These are phyloP conservation scores for Brachionus asplanchnoidis DNA, from an alignment of 1,140 invertebrate species.

Conservation along the genomic window DNA sequence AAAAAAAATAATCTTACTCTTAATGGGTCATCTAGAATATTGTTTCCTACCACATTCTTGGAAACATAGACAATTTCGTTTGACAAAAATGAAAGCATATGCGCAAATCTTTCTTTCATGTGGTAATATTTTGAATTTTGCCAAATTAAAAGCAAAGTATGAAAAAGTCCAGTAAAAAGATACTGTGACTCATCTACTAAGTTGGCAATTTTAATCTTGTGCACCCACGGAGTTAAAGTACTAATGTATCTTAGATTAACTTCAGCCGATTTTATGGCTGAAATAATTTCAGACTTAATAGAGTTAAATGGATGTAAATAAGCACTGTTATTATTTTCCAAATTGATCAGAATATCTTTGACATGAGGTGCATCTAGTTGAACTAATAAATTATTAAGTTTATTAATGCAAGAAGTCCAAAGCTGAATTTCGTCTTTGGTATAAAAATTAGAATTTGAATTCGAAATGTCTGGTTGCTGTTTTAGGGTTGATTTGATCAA, in stretches of 20 bases:
- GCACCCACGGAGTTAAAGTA: constrained; percentile 51
- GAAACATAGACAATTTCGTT: constrained; percentile 56
- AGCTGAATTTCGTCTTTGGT: constrained; percentile 53
- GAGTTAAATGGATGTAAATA: constrained; percentile 53
- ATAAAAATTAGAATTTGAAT: constrained; percentile 48
- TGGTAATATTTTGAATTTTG: constrained; percentile 55
- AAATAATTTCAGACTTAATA: constrained; percentile 52
- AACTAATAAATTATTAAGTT: constrained; percentile 51
- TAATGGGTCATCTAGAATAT: constrained; percentile 53
- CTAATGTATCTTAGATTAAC: constrained; percentile 51
- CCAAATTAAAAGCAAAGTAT: constrained; percentile 53
- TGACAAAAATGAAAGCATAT: constrained; percentile 52
- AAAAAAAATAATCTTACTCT: constrained; percentile 45
- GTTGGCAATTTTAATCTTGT: constrained; percentile 48
- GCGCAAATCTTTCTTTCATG: constrained; percentile 53
- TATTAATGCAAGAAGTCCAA: constrained; percentile 52
- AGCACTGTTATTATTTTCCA: constrained; percentile 53
- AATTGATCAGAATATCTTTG: constrained; percentile 53
- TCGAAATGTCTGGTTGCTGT: constrained; percentile 34
- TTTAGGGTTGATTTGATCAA: constrained; percentile 50
- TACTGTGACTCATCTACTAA: constrained; percentile 49
- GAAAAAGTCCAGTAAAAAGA: constrained; percentile 54
- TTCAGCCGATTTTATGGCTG: constrained; percentile 51
- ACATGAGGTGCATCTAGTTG: constrained; percentile 53
- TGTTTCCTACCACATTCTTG: constrained; percentile 53